phyloP scores from a whole-genome alignment of 2,113 vertebrate species.

The Otis tarda region DNA sequence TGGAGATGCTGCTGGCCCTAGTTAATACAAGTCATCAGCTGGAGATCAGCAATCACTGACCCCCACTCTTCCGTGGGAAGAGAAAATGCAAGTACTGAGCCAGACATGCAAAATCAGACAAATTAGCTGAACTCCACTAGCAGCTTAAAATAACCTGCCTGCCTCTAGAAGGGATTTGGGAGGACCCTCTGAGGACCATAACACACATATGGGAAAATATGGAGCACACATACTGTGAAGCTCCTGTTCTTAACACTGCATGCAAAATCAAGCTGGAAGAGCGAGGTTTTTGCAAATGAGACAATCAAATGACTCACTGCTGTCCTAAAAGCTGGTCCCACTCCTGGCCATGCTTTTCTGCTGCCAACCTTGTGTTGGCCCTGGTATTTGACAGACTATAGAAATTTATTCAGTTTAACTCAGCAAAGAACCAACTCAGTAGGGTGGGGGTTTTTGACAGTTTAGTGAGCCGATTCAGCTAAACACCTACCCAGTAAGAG shows the following conservation, averaged over 20 bases:
- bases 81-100: not conserved
- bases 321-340: slow-evolving; percentile 12
- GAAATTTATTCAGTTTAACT: not conserved
- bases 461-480: not conserved
- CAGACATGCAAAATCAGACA: not conserved
- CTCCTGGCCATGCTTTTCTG: not conserved
- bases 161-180: not conserved
- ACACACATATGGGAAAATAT: not conserved
- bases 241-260: not conserved
- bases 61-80: not conserved
- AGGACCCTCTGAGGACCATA: not conserved
- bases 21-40: not conserved
- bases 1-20: not conserved
- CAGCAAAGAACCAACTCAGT: not conserved
- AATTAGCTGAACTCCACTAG: not conserved
- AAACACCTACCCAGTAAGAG: not conserved
- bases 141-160: not conserved
- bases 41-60: not conserved
- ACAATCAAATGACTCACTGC: not conserved
- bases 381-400: not conserved
- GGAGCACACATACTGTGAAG: not conserved
- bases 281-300: not conserved
- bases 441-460: not conserved
- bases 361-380: not conserved
- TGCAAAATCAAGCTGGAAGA: slow-evolving; percentile 21